These are phyloP conservation scores for Ascidia mentula DNA, from an alignment of 23 tunicate species.

Conservation along the genomic window DNA sequence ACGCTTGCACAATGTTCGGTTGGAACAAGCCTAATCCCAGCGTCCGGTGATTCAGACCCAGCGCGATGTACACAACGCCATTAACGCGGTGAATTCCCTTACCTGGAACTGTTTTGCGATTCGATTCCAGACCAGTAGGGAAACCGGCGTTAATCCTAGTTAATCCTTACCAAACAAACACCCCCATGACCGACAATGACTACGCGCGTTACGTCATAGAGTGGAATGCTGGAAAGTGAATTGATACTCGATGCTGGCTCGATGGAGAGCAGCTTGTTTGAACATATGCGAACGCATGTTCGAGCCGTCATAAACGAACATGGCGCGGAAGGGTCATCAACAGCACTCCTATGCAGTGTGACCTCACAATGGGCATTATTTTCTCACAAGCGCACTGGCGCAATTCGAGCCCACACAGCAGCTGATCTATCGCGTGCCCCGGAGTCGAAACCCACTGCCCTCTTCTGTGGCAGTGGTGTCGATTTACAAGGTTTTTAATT, in stretches of 20 bases:
- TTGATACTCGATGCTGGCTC: background rate
- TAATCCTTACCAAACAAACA: constrained; percentile 33
- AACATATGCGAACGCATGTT: too few relatives aligned
- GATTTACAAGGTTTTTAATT: background rate
- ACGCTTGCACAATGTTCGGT: background rate
- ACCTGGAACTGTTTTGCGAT: background rate
- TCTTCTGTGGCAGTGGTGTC: background rate
- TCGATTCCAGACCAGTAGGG: constrained; percentile 20
- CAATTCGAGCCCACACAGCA: background rate
- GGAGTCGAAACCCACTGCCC: background rate
- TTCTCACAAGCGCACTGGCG: background rate
- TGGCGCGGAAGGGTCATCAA: background rate
- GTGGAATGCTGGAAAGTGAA: constrained; percentile 2
- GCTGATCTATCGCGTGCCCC: background rate
- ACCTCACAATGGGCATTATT: background rate
- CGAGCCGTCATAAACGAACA: background rate
- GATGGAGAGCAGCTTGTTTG: background rate
- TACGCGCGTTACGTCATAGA: constrained; percentile 18
- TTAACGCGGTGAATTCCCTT: background rate
- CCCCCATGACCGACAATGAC: constrained; percentile 6
- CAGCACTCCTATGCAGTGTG: background rate
- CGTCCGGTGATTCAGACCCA: background rate
- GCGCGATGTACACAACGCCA: background rate
- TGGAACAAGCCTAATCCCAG: background rate
- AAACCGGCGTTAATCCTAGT: constrained; percentile 48